These are phyloP conservation scores for Chironomus riparius DNA, from an alignment of 2,888 invertebrate species.

Conservation along the genomic window DNA sequence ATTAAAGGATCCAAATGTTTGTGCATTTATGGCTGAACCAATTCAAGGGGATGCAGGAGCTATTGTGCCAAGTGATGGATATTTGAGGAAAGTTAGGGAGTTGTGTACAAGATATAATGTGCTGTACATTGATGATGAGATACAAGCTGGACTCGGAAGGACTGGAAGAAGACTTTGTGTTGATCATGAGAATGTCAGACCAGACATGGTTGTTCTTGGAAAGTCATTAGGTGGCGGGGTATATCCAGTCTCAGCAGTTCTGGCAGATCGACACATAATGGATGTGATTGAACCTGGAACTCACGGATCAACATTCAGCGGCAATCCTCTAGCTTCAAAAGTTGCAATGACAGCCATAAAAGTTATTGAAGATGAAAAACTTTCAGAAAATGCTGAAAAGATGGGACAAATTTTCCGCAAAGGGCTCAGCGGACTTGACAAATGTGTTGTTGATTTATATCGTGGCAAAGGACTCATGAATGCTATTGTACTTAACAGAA, in stretches of 20 bases:
- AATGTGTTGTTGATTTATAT: constrained; percentile 60
- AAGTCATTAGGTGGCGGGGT: constrained; percentile 91
- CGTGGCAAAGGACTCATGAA: constrained; percentile 86
- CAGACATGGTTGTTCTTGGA: constrained; percentile 84
- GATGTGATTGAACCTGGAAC: constrained; percentile 61
- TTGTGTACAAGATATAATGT: constrained; percentile 85
- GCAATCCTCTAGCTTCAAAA: constrained; percentile 84
- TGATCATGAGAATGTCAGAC: constrained; percentile 77
- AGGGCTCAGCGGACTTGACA: constrained; percentile 65
- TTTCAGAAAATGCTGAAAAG: constrained; percentile 72
- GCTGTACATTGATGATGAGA: constrained; percentile 90
- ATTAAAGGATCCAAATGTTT: constrained; percentile 70
- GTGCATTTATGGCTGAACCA: constrained; percentile 95
- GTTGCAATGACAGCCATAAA: constrained; percentile 80
- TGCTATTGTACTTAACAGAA: constrained; percentile 72
- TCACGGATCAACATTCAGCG: constrained; percentile 96
- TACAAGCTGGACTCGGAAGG: constrained; percentile 86
- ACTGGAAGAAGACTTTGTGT: constrained; percentile 82
- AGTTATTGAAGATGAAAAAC: constrained; percentile 79
- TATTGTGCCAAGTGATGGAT: constrained; percentile 77
- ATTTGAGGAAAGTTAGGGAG: constrained; percentile 68
- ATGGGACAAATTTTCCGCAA: constrained; percentile 59
- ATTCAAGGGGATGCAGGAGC: constrained; percentile 97
- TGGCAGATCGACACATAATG: constrained; percentile 81
- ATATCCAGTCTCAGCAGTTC: constrained; percentile 80